Conservation (phyloP, 1,140 invertebrate species). For the Chymomyza costata region DNA sequence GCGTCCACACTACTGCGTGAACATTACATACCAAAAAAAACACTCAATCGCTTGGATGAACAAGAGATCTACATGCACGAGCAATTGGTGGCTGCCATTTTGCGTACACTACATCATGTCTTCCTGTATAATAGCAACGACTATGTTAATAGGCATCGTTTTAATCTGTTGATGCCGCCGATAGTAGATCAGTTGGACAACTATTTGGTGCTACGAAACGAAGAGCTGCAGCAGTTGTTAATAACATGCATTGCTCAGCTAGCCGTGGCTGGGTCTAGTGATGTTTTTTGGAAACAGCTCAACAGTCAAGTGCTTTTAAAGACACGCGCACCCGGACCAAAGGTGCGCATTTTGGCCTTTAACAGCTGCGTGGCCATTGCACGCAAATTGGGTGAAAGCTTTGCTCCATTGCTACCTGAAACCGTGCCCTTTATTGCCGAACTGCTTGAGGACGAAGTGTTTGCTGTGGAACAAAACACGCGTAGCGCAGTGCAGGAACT, state of each 20-base stretch:
- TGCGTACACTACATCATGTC: conserved; percentile 85
- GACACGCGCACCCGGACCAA: conserved; percentile 84
- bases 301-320: conserved; percentile 93
- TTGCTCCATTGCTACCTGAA: conserved; percentile 86
- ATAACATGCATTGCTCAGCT: conserved; percentile 88
- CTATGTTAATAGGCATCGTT: conserved; percentile 90
- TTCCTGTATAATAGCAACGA: conserved; percentile 88
- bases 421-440: conserved; percentile 90
- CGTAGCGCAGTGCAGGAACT: conserved; percentile 85
- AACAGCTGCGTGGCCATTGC: conserved; percentile 83
- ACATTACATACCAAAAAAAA: conserved; percentile 77
- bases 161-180: conserved; percentile 88
- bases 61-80: conserved; percentile 76
- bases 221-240: conserved; percentile 79
- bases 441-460: conserved; percentile 88
- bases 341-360: conserved; percentile 79
- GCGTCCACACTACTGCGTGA: conserved; percentile 82
- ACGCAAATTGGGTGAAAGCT: conserved; percentile 87
- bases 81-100: conserved; percentile 81
- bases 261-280: conserved; percentile 87
- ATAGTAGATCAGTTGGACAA: conserved; percentile 94
- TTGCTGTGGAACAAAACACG: conserved; percentile 84
- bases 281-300: conserved; percentile 90
- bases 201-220: conserved; percentile 77
- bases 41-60: conserved; percentile 33